Evolutionary conservation across 2,888 invertebrate genomes (phyloP).

Genomic region (Habrosyne pyritoides): DNA sequence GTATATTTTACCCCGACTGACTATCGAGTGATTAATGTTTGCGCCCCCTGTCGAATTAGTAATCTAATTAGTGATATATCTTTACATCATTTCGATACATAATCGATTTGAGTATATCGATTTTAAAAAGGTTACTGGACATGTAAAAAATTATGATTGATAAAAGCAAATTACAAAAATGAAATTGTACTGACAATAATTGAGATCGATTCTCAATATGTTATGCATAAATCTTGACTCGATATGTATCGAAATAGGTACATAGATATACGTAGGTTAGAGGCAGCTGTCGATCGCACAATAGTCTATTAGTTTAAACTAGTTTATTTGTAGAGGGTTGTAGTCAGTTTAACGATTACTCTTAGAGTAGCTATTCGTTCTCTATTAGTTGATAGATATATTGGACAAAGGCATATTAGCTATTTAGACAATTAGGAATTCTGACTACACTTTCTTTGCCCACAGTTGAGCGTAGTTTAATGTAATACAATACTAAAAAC

Average conservation of each 20-base stretch:
- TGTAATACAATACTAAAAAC: not conserved
- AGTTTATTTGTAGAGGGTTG: not conserved
- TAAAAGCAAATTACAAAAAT: not conserved
- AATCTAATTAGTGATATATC: not conserved
- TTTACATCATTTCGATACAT: not conserved
- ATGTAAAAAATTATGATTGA: not conserved
- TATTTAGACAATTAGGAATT: not conserved
- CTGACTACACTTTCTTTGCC: not conserved
- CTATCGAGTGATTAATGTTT: not conserved
- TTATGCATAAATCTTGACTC: not conserved
- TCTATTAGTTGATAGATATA: not conserved
- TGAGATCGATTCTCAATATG: not conserved
- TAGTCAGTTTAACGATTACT: not conserved
- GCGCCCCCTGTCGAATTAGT: not conserved
- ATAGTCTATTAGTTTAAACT: not conserved
- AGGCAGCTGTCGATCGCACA: not conserved
- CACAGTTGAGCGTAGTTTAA: not conserved
- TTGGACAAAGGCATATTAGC: not conserved
- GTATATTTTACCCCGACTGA: constrained; percentile 5
- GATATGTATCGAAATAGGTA: not conserved
- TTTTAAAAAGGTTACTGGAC: not conserved
- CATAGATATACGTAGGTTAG: too few relatives aligned
- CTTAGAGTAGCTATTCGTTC: not conserved
- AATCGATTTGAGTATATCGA: not conserved
- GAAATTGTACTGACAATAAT: not conserved